phyloP scores from a whole-genome alignment of 2,113 vertebrate species.

The Anguilla japonica region DNA sequence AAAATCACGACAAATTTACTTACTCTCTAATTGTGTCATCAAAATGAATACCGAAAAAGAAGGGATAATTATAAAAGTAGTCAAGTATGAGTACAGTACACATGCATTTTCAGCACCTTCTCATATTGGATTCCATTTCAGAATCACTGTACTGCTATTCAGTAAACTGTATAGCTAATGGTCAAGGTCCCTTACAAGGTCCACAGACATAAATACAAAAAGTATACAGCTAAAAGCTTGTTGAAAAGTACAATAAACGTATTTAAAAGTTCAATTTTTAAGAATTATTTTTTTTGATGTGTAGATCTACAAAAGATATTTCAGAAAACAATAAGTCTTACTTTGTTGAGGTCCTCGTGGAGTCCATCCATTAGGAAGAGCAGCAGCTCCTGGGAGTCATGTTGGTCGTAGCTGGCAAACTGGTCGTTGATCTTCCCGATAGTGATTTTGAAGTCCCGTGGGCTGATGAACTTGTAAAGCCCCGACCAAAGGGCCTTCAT shows the following conservation, averaged over 20 bases:
- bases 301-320: too few relatives aligned
- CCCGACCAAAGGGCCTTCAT: conserved; percentile 96
- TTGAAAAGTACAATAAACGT: too few relatives aligned
- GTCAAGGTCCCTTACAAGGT: too few relatives aligned
- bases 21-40: conserved; percentile 75
- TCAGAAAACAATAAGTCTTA: conserved; percentile 52
- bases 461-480: conserved; percentile 90
- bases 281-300: too few relatives aligned
- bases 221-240: too few relatives aligned
- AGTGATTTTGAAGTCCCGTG: conserved; percentile 93
- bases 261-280: too few relatives aligned
- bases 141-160: background rate
- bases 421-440: conserved; percentile 96
- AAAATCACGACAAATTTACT: conserved; percentile 63
- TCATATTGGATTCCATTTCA: conserved; percentile 1
- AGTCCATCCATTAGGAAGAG: conserved; percentile 98
- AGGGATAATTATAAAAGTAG: conserved; percentile 54
- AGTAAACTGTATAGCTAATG: background rate
- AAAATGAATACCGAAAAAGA: conserved; percentile 64
- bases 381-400: conserved; percentile 95
- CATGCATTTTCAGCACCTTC: background rate
- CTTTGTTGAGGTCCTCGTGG: conserved; percentile 97
- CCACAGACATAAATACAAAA: too few relatives aligned
- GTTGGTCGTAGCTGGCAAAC: conserved; percentile 89
- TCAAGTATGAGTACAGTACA: conserved; percentile 24